Conservation (phyloP, 2,113 vertebrate species). For the Hypomesus transpacificus region DNA sequence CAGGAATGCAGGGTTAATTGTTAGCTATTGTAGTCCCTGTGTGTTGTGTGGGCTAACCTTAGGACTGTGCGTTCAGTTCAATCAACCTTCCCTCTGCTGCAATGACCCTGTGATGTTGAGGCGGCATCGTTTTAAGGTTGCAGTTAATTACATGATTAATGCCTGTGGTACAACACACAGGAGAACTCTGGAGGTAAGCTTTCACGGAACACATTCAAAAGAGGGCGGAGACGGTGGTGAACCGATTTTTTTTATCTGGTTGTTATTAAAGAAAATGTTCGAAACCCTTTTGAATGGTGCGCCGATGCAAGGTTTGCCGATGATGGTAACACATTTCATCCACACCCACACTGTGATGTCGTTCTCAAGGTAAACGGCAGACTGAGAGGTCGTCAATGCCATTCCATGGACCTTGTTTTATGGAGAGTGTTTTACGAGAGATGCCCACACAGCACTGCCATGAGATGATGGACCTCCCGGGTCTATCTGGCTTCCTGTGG, state of each 20-base stretch:
- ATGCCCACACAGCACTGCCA: too few species aligned
- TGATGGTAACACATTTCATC: too few species aligned
- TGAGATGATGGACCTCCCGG: too few species aligned
- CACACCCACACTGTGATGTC: too few species aligned
- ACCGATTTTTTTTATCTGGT: background rate
- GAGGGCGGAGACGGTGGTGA: background rate
- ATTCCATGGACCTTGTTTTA: too few species aligned
- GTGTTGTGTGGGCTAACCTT: constrained; percentile 47
- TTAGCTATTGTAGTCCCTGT: constrained; percentile 57
- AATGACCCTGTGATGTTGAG: constrained; percentile 37
- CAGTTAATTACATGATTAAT: constrained; percentile 9
- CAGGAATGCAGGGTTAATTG: constrained; percentile 67
- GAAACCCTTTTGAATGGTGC: background rate
- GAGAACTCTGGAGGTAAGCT: background rate
- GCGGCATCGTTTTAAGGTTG: constrained; percentile 19
- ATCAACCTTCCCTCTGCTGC: constrained; percentile 24
- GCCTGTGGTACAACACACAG: background rate
- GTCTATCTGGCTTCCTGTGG: constrained; percentile 15
- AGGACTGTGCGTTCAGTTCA: constrained; percentile 30
- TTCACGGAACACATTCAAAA: background rate
- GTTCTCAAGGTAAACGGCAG: too few species aligned
- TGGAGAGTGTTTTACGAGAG: too few species aligned
- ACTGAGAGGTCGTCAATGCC: too few species aligned
- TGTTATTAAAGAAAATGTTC: background rate
- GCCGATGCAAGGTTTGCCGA: too few species aligned